phyloP scores from a whole-genome alignment of 2,888 invertebrate genomes.

The Drosophila fungiperda region DNA sequence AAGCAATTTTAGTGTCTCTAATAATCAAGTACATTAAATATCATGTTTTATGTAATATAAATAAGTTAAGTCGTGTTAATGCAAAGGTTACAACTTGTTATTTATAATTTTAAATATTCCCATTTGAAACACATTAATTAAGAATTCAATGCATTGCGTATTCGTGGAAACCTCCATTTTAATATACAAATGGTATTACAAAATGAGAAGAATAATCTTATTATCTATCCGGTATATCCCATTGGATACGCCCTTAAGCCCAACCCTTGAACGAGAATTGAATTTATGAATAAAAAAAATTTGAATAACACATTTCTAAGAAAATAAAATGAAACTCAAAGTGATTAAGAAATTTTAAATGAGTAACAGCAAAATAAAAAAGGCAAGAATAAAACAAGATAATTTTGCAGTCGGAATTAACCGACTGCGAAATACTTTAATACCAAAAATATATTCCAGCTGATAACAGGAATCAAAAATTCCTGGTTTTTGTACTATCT shows the following conservation, averaged over 20 bases:
- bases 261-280: not conserved
- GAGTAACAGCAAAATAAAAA: not conserved
- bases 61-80: slow-evolving; percentile 18
- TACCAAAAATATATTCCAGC: too few species aligned
- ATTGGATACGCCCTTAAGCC: not conserved
- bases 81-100: slow-evolving; percentile 24
- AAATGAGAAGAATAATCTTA: not conserved
- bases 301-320: not conserved
- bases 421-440: too few species aligned
- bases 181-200: not conserved
- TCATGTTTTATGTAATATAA: not conserved
- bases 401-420: too few species aligned
- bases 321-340: not conserved
- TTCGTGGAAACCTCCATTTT: not conserved
- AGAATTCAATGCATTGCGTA: slow-evolving; percentile 16
- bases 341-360: not conserved
- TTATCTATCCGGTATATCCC: not conserved
- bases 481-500: too few species aligned
- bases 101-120: slow-evolving; percentile 16
- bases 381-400: not conserved
- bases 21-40: too few species aligned
- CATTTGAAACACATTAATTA: slow-evolving; percentile 4
- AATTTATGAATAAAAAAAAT: not conserved
- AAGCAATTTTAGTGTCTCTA: too few species aligned
- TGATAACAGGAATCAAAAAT: too few species aligned